These are phyloP conservation scores for Chaenogobius annularis DNA, from an alignment of 2,113 vertebrate species.

Conservation along the genomic window DNA sequence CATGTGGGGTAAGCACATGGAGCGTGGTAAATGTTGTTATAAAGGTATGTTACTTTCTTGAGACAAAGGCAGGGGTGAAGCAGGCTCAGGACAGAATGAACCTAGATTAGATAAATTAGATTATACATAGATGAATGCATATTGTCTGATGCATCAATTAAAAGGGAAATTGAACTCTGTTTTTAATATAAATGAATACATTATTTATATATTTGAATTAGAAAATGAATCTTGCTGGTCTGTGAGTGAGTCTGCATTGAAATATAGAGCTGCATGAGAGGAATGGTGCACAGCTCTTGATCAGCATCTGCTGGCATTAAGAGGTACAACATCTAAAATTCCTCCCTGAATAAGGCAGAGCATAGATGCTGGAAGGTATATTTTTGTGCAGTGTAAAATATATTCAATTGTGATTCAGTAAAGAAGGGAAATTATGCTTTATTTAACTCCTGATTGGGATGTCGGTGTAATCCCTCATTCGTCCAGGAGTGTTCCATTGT, in stretches of 20 bases:
- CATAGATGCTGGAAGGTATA: neutral
- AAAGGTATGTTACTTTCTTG: neutral
- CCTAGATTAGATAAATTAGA: neutral
- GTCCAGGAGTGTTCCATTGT: too few species aligned
- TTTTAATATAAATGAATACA: slow-evolving; percentile 1
- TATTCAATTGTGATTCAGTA: neutral
- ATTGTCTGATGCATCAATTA: neutral
- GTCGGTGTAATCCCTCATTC: too few species aligned
- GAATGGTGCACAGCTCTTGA: slow-evolving; percentile 7
- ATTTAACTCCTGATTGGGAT: neutral
- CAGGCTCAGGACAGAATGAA: neutral
- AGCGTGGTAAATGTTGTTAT: slow-evolving; percentile 4
- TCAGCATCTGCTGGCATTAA: slow-evolving; percentile 52
- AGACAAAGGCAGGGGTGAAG: slow-evolving; percentile 10
- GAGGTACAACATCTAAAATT: neutral
- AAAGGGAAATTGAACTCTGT: neutral
- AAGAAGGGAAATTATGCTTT: neutral
- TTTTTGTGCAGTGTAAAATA: neutral
- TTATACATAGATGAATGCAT: neutral
- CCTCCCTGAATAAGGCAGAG: neutral
- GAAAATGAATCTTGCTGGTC: neutral
- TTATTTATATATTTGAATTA: slow-evolving; percentile 2
- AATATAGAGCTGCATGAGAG: neutral
- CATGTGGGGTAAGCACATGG: neutral
- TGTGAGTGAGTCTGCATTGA: neutral